Percentiles rank a stretch among this genome's conserved stretches.
phyloP scores from a whole-genome alignment of 2,888 invertebrate species.

The Physocephala rufipes region DNA sequence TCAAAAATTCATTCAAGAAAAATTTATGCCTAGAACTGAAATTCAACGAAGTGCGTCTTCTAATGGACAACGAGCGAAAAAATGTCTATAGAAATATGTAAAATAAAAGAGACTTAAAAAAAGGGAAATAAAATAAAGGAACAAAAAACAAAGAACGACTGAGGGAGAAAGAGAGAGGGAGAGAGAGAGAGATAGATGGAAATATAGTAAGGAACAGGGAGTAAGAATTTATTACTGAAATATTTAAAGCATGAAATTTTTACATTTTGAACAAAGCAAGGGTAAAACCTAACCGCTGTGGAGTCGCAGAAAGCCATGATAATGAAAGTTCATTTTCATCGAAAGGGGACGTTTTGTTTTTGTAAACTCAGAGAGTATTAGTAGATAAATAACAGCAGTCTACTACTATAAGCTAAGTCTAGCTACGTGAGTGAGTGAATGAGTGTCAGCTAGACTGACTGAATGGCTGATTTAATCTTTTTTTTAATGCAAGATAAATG shows the following conservation, averaged over 20 bases:
- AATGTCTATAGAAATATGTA: no score
- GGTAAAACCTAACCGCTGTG: neutral
- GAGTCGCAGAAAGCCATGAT: constrained; percentile 18
- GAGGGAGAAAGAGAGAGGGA: neutral
- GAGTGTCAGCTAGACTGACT: neutral
- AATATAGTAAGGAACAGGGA: constrained; percentile 2
- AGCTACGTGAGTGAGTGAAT: neutral
- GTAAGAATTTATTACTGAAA: constrained; percentile 17
- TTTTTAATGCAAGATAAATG: no score
- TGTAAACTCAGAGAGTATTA: neutral
- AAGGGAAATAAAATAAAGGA: neutral
- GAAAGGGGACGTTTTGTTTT: constrained; percentile 10
- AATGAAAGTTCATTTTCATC: constrained; percentile 1
- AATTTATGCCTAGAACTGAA: neutral
- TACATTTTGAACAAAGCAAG: constrained; percentile 10
- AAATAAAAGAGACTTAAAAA: neutral
- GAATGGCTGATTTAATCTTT: neutral
- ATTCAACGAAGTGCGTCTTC: constrained; percentile 31
- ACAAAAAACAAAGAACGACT: neutral
- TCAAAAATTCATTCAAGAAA: constrained; percentile 13
- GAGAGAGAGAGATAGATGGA: neutral
- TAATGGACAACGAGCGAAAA: neutral
- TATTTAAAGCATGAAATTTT: constrained; percentile 29
- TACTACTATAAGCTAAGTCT: no score
- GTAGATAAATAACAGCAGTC: neutral